Conservation (phyloP, 2,888 invertebrate species). For the Apamea anceps region DNA sequence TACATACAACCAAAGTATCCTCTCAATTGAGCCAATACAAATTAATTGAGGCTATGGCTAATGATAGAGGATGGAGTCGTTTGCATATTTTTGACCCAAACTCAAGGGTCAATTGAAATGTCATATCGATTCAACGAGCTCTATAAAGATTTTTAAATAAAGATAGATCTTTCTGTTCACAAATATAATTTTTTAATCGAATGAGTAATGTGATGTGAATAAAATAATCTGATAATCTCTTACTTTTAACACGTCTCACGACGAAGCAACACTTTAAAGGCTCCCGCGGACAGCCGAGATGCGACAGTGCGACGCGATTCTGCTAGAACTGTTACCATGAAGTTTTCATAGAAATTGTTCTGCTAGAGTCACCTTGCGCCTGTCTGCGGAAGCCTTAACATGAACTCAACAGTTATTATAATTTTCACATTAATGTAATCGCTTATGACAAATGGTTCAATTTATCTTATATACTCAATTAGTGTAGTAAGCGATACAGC, state of each 20-base stretch:
- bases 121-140: constrained; percentile 47
- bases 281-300: neutral
- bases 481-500: constrained; percentile 5
- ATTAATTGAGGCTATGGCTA: constrained; percentile 71
- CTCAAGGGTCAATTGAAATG: constrained; percentile 56
- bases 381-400: constrained; percentile 1
- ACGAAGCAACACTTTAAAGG: neutral
- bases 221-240: neutral
- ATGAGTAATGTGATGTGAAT: constrained; percentile 28
- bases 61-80: constrained; percentile 78
- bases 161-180: constrained; percentile 14
- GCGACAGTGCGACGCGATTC: neutral
- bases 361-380: neutral
- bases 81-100: constrained; percentile 77
- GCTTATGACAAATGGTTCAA: constrained; percentile 31
- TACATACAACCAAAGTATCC: constrained; percentile 60
- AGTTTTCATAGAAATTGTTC: neutral
- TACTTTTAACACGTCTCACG: constrained; percentile 19
- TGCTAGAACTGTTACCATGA: neutral
- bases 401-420: constrained; percentile 24
- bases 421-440: constrained; percentile 41
- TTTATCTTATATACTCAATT: constrained; percentile 37
- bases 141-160: constrained; percentile 44
- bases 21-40: constrained; percentile 73
- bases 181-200: constrained; percentile 24